These are phyloP conservation scores for Gymnocypris eckloni DNA, from an alignment of 2,797 vertebrate genomes.

Conservation along the genomic window DNA sequence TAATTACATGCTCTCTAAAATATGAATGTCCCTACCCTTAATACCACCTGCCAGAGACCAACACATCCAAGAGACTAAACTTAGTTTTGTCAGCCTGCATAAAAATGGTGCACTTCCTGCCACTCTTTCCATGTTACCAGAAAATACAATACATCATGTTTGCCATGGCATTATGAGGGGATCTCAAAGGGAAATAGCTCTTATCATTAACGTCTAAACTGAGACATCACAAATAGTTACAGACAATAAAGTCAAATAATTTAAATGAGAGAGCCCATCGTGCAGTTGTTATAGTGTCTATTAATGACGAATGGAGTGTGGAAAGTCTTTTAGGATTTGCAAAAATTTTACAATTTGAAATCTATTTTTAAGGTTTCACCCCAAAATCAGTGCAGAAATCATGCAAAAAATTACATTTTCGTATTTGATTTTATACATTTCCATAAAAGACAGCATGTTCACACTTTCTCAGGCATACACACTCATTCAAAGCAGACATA, in stretches of 20 bases:
- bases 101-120: not conserved
- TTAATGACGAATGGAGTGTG: not conserved
- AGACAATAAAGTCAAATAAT: not conserved
- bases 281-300: not conserved
- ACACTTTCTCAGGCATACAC: slow-evolving; percentile 1
- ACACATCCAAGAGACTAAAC: not conserved
- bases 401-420: not conserved
- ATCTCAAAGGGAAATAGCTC: not conserved
- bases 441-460: not conserved
- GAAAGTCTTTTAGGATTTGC: not conserved
- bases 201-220: not conserved
- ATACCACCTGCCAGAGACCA: not conserved
- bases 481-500: slow-evolving; percentile 20
- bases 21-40: not conserved
- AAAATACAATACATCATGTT: not conserved
- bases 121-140: not conserved
- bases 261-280: not conserved
- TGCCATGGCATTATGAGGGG: not conserved
- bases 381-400: not conserved
- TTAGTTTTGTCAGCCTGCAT: not conserved
- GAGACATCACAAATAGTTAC: not conserved
- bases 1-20: not conserved
- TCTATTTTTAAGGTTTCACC: not conserved
- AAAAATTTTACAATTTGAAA: not conserved
- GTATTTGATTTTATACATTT: not conserved